Conservation (phyloP, 2,888 invertebrate genomes). For the Scelioninae gen. 2 region DNA sequence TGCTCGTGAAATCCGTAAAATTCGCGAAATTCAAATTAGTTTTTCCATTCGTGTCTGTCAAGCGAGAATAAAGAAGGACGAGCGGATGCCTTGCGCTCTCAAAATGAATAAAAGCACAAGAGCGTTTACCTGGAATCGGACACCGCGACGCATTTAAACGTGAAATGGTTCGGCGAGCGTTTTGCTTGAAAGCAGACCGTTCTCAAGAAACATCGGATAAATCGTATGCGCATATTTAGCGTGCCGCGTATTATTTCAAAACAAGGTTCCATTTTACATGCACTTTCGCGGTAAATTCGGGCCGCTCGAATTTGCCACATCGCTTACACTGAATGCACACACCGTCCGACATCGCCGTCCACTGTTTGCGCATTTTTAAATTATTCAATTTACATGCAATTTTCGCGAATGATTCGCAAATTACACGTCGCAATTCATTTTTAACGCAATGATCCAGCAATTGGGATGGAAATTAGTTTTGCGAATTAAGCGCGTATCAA, state of each 20-base stretch:
- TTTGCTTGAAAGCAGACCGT: constrained; percentile 63
- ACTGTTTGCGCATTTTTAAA: constrained; percentile 45
- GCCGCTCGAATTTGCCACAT: constrained; percentile 62
- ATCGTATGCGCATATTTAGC: constrained; percentile 70
- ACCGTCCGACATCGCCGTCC: constrained; percentile 16
- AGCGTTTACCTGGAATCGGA: constrained; percentile 62
- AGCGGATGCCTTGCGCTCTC: constrained; percentile 59
- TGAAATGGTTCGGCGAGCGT: constrained; percentile 60
- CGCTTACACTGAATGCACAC: constrained; percentile 57
- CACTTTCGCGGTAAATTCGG: constrained; percentile 54
- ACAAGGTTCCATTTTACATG: constrained; percentile 61
- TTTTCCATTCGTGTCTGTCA: constrained; percentile 57
- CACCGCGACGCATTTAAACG: constrained; percentile 60
- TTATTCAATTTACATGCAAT: constrained; percentile 53
- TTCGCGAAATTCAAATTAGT: constrained; percentile 59
- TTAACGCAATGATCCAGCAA: constrained; percentile 45
- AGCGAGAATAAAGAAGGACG: constrained; percentile 49
- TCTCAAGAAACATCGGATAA: constrained; percentile 64
- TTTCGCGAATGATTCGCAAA: constrained; percentile 53
- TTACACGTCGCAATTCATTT: constrained; percentile 46
- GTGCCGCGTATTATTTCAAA: constrained; percentile 67
- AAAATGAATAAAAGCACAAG: constrained; percentile 63
- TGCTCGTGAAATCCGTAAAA: constrained; percentile 52
- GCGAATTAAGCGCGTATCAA: constrained; percentile 35
- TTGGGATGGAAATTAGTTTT: constrained; percentile 49